Percentiles rank a stretch among this genome's conserved stretches.
phyloP scores from a whole-genome alignment of 2,113 vertebrate species.

The Thamnaconus septentrionalis region DNA sequence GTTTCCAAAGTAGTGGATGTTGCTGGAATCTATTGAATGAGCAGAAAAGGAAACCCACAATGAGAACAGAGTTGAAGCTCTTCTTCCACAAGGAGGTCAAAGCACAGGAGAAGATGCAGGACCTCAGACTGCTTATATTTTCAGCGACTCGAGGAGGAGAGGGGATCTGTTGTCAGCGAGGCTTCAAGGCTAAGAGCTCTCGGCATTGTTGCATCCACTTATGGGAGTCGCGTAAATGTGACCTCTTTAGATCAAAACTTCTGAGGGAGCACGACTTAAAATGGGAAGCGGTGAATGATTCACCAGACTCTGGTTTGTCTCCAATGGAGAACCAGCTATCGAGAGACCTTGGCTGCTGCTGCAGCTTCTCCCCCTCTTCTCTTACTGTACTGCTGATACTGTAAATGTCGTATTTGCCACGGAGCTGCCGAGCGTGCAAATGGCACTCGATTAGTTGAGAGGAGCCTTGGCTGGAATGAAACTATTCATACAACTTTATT shows the following conservation, averaged over 20 bases:
- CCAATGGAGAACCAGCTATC: conserved; percentile 1
- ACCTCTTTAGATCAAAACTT: conserved; percentile 22
- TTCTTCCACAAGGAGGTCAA: conserved; percentile 21
- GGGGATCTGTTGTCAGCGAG: not conserved
- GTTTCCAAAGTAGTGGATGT: conserved; percentile 74
- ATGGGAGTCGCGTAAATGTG: conserved; percentile 14
- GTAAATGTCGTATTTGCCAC: conserved; percentile 49
- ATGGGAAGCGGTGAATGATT: too few species aligned
- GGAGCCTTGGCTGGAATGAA: conserved; percentile 52
- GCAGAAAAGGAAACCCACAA: not conserved
- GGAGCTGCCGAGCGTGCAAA: conserved; percentile 64
- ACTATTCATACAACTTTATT: conserved; percentile 64
- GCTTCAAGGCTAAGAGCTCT: conserved; percentile 10
- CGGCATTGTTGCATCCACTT: not conserved
- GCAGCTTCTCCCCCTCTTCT: not conserved
- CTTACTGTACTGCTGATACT: conserved; percentile 35
- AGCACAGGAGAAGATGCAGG: conserved; percentile 12
- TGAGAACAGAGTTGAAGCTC: not conserved
- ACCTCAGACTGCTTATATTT: conserved; percentile 34
- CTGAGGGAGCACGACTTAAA: conserved; percentile 16
- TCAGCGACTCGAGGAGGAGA: conserved; percentile 15
- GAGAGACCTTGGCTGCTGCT: too few species aligned
- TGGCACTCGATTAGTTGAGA: conserved; percentile 45
- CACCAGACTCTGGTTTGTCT: too few species aligned
- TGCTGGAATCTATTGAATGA: conserved; percentile 66